A percentile compares a stretch with the other conserved stretches of the same genome.
Evolutionary conservation across 2,888 invertebrate genomes (phyloP).

Genomic region (Nesidiocoris tenuis): DNA sequence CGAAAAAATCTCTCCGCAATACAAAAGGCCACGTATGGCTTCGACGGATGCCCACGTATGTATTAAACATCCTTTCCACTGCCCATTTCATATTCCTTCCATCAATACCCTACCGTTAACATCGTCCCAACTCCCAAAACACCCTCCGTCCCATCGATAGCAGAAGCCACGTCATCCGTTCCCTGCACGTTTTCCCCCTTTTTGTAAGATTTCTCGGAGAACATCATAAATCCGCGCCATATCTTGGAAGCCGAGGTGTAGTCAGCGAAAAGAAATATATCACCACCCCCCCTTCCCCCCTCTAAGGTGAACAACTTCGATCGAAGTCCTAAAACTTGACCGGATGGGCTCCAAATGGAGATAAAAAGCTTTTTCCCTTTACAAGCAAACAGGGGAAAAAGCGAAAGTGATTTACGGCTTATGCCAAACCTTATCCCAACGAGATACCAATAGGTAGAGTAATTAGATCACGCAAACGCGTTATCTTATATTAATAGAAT

Average conservation of each 20-base stretch:
- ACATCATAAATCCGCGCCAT: slow-evolving; percentile 26
- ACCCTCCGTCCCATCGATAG: background rate
- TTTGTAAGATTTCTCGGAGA: slow-evolving; percentile 12
- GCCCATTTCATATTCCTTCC: background rate
- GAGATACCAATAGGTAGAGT: background rate
- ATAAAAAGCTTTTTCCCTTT: slow-evolving; percentile 12
- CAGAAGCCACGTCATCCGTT: slow-evolving; percentile 2
- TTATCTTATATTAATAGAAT: too few species aligned
- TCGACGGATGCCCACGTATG: background rate
- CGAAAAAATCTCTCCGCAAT: background rate
- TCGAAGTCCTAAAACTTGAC: slow-evolving; percentile 20
- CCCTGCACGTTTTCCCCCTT: background rate
- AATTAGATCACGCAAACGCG: background rate
- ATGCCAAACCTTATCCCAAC: background rate
- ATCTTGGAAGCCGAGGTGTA: slow-evolving; percentile 7
- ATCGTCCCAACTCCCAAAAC: background rate
- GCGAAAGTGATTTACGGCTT: background rate
- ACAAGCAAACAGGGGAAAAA: background rate
- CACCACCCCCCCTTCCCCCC: background rate
- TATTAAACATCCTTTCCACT: background rate
- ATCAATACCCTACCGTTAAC: background rate
- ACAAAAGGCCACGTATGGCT: background rate
- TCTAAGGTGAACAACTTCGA: background rate
- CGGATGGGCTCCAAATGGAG: slow-evolving; percentile 28
- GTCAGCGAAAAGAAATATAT: slow-evolving; percentile 13